Evolutionary conservation across 1,140 invertebrate genomes (phyloP).

Genomic region (Reticulitermes speratus): DNA sequence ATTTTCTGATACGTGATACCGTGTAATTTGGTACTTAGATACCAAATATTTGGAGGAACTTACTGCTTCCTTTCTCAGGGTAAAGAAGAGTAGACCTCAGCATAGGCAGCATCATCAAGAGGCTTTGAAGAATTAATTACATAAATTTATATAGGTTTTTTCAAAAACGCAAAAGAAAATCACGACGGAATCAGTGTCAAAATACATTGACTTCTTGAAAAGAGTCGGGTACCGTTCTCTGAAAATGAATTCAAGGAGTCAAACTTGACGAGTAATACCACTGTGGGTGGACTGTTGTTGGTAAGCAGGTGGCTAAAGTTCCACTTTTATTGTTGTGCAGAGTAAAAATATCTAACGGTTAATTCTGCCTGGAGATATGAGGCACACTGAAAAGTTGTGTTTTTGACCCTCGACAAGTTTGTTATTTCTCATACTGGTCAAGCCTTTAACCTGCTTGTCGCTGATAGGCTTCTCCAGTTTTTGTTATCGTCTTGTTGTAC

Average conservation of each 20-base stretch:
- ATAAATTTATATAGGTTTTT: no score
- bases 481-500: not conserved
- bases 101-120: no score
- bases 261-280: not conserved
- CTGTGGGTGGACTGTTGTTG: not conserved
- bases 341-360: not conserved
- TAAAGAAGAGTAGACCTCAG: no score
- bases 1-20: no score
- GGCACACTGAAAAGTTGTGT: not conserved
- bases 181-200: no score
- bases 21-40: no score
- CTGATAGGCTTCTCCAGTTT: not conserved
- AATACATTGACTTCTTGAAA: no score
- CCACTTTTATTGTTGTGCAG: not conserved
- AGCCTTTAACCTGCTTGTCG: not conserved
- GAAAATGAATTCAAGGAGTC: not conserved
- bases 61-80: no score
- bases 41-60: no score
- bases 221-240: no score
- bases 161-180: no score
- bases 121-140: no score
- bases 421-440: not conserved
- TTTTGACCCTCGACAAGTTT: not conserved
- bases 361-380: not conserved
- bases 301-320: not conserved